These are phyloP conservation scores for Calonectris borealis DNA, from an alignment of 2,113 vertebrate species.

Conservation along the genomic window DNA sequence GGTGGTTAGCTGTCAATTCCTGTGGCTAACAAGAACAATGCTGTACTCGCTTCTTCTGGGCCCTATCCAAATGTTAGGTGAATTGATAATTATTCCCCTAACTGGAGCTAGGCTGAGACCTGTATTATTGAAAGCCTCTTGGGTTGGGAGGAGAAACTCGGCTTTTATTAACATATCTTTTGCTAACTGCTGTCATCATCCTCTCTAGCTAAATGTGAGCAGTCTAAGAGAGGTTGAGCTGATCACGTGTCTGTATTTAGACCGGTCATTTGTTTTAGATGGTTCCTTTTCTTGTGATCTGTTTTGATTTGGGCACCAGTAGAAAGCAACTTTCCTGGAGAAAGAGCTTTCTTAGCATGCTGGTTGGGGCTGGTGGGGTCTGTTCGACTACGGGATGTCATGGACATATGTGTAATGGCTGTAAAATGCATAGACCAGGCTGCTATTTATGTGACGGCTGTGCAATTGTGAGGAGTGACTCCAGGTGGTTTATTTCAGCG, in stretches of 20 bases:
- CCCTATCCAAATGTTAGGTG: not conserved
- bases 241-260: not conserved
- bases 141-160: not conserved
- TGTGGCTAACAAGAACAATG: not conserved
- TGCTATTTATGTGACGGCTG: not conserved
- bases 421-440: slow-evolving; percentile 23
- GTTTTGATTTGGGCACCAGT: not conserved
- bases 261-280: not conserved
- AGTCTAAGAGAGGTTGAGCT: not conserved
- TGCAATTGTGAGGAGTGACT: slow-evolving; percentile 38
- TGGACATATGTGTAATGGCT: slow-evolving; percentile 24
- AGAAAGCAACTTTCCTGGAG: slow-evolving; percentile 51
- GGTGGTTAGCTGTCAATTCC: slow-evolving; percentile 31
- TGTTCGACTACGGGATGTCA: slow-evolving; percentile 39
- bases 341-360: not conserved
- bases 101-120: not conserved
- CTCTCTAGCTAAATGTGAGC: not conserved
- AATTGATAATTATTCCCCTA: not conserved
- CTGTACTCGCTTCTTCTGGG: not conserved
- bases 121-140: not conserved
- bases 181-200: not conserved
- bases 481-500: slow-evolving; percentile 62
- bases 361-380: slow-evolving; percentile 24
- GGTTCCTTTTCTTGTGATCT: not conserved
- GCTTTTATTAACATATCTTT: not conserved